Base-by-base conservation (phyloP, 2,888 invertebrate genomes). In the Panopea generosa region DNA sequence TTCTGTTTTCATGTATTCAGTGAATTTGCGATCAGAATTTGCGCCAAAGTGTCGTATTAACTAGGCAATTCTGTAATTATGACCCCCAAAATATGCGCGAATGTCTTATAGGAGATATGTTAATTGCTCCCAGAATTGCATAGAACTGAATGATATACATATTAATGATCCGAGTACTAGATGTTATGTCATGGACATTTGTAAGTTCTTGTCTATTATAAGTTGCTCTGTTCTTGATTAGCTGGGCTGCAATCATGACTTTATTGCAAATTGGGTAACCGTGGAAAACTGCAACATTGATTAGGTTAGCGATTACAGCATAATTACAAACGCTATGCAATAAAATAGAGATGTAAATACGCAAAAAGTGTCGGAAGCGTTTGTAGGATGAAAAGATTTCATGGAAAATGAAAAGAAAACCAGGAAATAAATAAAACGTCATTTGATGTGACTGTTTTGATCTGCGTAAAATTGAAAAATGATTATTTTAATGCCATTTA, bases 101-200 rank as follows among this genome's bases (percentile, higher is more conserved):
- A 45, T n/a, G 45, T 16, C n/a, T 45, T 52, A 24, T 20, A 52
- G 50, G 50, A 62, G 62, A 65, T 45, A 65, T n/a, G 65, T 29
- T 65, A 65, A 65, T 65, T 55, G 45, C 20, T 27, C 26, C 11
- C 29, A 14, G 29, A 55, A 65, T 65, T 65, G 55, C 47, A 52
- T 9, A 20, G 29, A 56, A 43, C 56, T 33, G 47, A 47, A 65
- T 47, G 55, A 45, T 65, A 47, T 55, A 55, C 26, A 63, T 65
- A 55, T 65, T 65, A 55, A 65, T 29, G 65, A 55, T 65, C 65
- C 55, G 55, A 65, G 55, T 55, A 43, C 55, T 65, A 45, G 45
- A 27, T 56, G 18, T 24, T 22, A 62, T 55, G 29, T 56, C 38
- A 65, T 56, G 65, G 55, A 45, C 65, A 65, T 65, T 65, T 53